phyloP scores from a whole-genome alignment of 2,797 vertebrate species.

The Sebastes cheni region DNA sequence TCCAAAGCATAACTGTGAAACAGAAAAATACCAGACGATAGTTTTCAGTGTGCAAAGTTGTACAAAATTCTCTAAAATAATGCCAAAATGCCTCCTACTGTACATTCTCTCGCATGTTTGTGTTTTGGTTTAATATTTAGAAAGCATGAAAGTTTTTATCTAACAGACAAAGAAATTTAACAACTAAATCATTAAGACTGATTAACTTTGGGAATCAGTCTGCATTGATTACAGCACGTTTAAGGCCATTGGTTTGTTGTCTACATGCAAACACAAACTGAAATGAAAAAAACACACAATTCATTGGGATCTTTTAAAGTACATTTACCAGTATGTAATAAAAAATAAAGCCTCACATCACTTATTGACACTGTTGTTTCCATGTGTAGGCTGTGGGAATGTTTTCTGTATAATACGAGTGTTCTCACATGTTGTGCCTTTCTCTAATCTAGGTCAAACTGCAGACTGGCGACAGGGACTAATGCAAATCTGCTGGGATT shows the following conservation, averaged over 20 bases:
- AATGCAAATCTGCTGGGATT: conserved; percentile 79
- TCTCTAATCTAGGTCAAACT: conserved; percentile 77
- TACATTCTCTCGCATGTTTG: conserved; percentile 42
- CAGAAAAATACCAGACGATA: conserved; percentile 42
- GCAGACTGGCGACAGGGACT: conserved; percentile 42
- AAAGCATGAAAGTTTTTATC: conserved; percentile 36
- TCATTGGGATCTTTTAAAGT: not conserved
- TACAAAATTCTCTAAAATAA: conserved; percentile 58
- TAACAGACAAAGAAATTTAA: conserved; percentile 35
- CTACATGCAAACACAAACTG: conserved; percentile 70
- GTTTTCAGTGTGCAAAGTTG: conserved; percentile 71
- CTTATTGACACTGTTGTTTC: not conserved
- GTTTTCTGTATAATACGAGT: conserved; percentile 29
- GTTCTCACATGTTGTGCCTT: conserved; percentile 43
- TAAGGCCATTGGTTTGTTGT: conserved; percentile 84
- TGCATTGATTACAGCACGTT: conserved; percentile 67
- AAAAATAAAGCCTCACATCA: conserved; percentile 6
- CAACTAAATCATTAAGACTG: conserved; percentile 27
- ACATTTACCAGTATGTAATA: conserved; percentile 6
- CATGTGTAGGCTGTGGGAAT: conserved; percentile 45
- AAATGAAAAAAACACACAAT: conserved; percentile 35
- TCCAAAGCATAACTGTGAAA: conserved; percentile 52
- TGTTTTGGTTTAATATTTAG: conserved; percentile 51
- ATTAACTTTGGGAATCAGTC: conserved; percentile 73
- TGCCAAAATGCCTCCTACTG: conserved; percentile 23